Evolutionary conservation across 2,797 vertebrate genomes (phyloP), one percentile per base, ranked within the genome.

Genomic region (Tenualosa thibaudeaui): DNA sequence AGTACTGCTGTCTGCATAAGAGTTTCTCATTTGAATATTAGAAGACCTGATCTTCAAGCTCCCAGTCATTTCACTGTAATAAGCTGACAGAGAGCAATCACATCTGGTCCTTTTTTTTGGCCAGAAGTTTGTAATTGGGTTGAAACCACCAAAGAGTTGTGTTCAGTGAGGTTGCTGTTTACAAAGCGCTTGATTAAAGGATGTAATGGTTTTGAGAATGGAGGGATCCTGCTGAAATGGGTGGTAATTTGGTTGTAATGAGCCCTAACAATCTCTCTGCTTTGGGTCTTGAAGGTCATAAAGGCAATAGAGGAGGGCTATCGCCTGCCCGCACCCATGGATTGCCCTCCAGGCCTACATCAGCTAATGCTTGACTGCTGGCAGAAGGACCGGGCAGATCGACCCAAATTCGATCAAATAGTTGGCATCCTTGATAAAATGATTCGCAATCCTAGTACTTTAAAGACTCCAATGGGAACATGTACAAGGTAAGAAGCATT

Each of bases 301-400:
- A 99, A 99, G 95, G 98, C 98, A 22, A 99, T 99, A 10, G 98
- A 99, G 93, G 98, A 99, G 92, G 98, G 98, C 87, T 99, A 99
- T 91, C 97, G 98, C 87, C 96, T 99, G 86, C 98, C 98, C 65
- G 97, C 98, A 24, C 98, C 98, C 83, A 99, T 99, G 98, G 98
- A 99, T 93, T 99, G 98, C 92, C 98, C 98, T 8, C 96, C 98
- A 81, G 98, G 98, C 86, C 95, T 99, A 83, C 98, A 99, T 91
- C 98, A 99, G 93, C 94, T 99, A 65, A 99, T 99, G 98, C 92
- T 99, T 87, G 98, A 99, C 91, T 99, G 98, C 92, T 99, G 98
- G 98, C 98, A 99, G 91, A 99, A 99, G 91, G 98, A 99, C 83
- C 93, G 98, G 0, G 97, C 96, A 0, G 98, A 99, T 90, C 96